Evolutionary conservation across 2,113 vertebrate species (phyloP).

Genomic region (Pithys albifrons): DNA sequence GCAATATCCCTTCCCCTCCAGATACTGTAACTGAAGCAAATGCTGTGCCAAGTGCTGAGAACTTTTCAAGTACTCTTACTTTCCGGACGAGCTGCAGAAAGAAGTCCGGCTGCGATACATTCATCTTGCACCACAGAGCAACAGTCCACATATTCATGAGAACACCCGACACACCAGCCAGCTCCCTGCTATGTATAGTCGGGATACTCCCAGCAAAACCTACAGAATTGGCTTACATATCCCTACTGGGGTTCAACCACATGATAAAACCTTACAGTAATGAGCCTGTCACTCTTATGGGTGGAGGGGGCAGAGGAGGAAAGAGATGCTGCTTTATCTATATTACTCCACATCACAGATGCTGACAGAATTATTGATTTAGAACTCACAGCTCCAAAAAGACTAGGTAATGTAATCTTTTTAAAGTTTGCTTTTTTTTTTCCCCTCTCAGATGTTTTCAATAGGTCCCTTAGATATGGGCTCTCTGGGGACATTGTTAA

Average conservation of each 20-base stretch:
- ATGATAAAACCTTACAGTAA: not conserved
- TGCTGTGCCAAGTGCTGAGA: not conserved
- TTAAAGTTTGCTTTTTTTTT: not conserved
- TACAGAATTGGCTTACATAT: not conserved
- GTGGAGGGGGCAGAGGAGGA: not conserved
- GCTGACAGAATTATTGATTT: slow-evolving; percentile 71
- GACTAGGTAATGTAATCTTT: slow-evolving; percentile 46
- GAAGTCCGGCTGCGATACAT: not conserved
- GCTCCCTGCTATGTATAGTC: not conserved
- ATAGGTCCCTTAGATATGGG: slow-evolving; percentile 36
- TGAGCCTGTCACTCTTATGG: not conserved
- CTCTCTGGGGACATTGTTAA: slow-evolving; percentile 37
- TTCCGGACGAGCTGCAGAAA: not conserved
- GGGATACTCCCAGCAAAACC: not conserved
- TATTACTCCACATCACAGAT: slow-evolving; percentile 66
- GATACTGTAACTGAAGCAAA: not conserved
- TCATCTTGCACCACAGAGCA: not conserved
- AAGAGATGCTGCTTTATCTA: slow-evolving; percentile 43
- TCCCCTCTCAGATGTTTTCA: slow-evolving; percentile 41
- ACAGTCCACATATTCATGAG: not conserved
- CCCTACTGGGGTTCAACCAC: not conserved
- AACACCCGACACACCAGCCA: not conserved
- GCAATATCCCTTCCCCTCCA: not conserved
- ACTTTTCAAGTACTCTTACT: not conserved
- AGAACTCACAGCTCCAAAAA: slow-evolving; percentile 69